Evolutionary conservation across 1,140 invertebrate species (phyloP), one percentile per base, ranked within the genome.

Genomic region (Ceratitis capitata): DNA sequence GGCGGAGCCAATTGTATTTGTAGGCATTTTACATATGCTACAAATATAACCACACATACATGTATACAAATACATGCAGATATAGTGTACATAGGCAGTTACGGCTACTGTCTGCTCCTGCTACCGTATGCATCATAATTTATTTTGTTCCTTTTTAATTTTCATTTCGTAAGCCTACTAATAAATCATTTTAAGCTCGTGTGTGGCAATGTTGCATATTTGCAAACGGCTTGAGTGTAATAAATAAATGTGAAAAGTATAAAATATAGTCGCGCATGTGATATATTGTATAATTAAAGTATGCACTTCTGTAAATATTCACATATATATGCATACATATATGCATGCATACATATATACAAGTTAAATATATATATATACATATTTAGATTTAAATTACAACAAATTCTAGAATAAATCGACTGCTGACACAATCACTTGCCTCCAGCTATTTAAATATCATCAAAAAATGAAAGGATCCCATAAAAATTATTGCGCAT

Each of bases 121-220:
- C 69, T 23, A 32, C 32, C 69, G 39, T 45, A 23, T 42, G 69
- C 35, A 78, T 78, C 69, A 78, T 78, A 78, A 45, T 45, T 45
- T 78, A n/a, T n/a, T n/a, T n/a, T n/a, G n/a, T n/a, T n/a, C n/a
- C n/a, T 78, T 47, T 10, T 23, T 2, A 45, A 78, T 45, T 78
- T 45, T 12, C 32, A 45, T 78, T 78, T 23, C 69, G 39, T 78
- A 78, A 78, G 69, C 69, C 69, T 45, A 23, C 39, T 47, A 47
- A 78, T 78, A 78, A 78, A 78, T 78, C 69, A 78, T 26, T 45
- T 78, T 78, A 26, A 78, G 14, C 69, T 23, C 69, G n/a, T n/a
- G 19, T 74, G 64, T 42, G 39, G 64, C 29, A 74, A 12, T 9
- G 58, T 14, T 23, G 23, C 6, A 16, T 35, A 69, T 2, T 39